Evolutionary conservation across 2,797 vertebrate species (phyloP), one percentile per base, ranked within the genome.

Genomic region (Ispidina lecontei): DNA sequence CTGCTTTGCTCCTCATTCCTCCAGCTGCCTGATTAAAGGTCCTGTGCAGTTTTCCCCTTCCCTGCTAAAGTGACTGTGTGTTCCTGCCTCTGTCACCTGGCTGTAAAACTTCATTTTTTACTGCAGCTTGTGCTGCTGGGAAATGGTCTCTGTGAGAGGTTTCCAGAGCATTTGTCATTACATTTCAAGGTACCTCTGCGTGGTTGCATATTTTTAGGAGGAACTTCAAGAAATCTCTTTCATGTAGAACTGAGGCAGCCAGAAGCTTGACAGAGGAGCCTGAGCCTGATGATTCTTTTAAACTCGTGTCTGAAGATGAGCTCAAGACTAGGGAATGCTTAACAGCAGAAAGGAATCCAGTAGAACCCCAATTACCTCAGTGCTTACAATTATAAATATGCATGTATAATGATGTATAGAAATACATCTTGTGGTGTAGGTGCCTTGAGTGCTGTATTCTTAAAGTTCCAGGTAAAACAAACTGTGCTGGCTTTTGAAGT

Each of bases 171-270:
- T 4, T 29, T 82, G 31, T 16, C 55, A n/a, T 67, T 26, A n/a
- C 82, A 44, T 86, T 86, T 81, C 83, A 79, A 90, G 56, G 60
- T 37, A 8, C 12, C 26, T 14, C 75, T 89, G 59, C 14, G 6
- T 8, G 25, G 85, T 31, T 80, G 85, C 31, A 12, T 93, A 63
- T 84, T 84, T 94, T 93, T 54, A 72, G 84, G 73, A 81, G 64
- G 74, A 79, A 67, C 73, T 90, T 70, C 65, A 54, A 75, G 51
- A 80, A 91, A 65, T 91, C 93, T 91, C 91, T 92, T 95, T 92
- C 82, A 85, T 95, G 94, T 93, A n/a, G 84, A 85, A 76, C 47
- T 41, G 7, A 94, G 70, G 76, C 76, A 89, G 72, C 35, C 56
- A 37, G 74, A 60, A 60, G 74, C 76, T 67, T 88, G 88, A 79